Conservation (phyloP, 2,888 invertebrate genomes). For the Trissolcus japonicus region DNA sequence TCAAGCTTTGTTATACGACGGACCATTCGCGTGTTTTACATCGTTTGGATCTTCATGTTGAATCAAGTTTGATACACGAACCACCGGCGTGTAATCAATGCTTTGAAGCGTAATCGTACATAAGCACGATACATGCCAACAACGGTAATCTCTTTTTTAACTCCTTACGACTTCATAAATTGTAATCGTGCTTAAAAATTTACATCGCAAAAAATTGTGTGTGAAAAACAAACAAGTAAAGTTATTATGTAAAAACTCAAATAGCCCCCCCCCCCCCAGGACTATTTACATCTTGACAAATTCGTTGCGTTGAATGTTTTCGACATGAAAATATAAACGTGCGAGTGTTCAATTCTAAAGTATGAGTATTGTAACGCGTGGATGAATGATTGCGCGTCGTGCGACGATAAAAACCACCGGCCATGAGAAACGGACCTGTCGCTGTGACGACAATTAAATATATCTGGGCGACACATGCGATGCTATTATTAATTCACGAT, state of each 20-base stretch:
- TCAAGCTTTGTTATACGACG: not conserved
- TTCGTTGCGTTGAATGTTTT: constrained; percentile 9
- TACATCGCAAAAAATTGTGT: too few relatives aligned
- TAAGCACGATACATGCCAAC: constrained; percentile 31
- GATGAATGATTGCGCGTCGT: constrained; percentile 19
- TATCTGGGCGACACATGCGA: not conserved
- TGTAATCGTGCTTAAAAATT: too few relatives aligned
- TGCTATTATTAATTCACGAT: not conserved
- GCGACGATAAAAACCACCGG: constrained; percentile 8
- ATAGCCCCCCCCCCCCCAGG: too few relatives aligned
- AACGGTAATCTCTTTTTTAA: constrained; percentile 16
- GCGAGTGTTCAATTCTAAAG: not conserved
- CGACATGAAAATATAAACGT: constrained; percentile 12
- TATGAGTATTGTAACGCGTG: constrained; percentile 13
- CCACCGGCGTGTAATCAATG: constrained; percentile 37
- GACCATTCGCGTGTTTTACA: constrained; percentile 35
- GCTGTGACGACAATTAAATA: constrained; percentile 12
- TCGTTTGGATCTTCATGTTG: constrained; percentile 19
- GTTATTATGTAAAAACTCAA: too few relatives aligned
- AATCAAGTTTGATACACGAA: constrained; percentile 26
- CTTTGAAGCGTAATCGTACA: constrained; percentile 20
- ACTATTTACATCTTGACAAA: not conserved
- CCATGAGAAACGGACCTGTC: constrained; percentile 3
- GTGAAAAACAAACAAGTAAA: too few relatives aligned
- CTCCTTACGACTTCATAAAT: constrained; percentile 25